Evolutionary conservation across 1,140 invertebrate species (phyloP).

Genomic region (Gyrodactylus salaris): DNA sequence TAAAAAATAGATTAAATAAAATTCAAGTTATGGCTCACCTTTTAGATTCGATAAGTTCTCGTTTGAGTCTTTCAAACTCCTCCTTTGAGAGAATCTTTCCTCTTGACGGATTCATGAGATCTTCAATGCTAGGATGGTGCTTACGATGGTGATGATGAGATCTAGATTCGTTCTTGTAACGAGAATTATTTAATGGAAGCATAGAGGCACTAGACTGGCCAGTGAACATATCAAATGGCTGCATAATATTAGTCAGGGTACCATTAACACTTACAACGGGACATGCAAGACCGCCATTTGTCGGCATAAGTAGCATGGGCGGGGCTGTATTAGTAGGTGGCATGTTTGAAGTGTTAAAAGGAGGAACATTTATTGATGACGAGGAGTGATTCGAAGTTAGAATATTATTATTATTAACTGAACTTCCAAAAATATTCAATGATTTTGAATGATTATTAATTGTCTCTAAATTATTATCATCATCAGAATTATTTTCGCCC

Average conservation of each 20-base stretch:
- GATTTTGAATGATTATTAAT: no score
- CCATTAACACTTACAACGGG: not conserved
- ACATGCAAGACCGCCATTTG: not conserved
- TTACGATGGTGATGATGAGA: no score
- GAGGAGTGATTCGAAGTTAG: no score
- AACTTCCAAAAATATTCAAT: not conserved
- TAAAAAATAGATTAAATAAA: no score
- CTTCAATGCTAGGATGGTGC: no score
- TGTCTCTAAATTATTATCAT: not conserved
- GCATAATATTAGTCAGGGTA: not conserved
- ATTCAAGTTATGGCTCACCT: not conserved
- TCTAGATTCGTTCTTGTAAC: no score
- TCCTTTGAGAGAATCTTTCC: not conserved
- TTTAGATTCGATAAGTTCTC: not conserved
- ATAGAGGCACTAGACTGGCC: no score
- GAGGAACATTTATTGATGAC: not conserved
- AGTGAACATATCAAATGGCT: no score
- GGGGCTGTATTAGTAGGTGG: not conserved
- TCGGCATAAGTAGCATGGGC: not conserved
- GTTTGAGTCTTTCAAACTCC: not conserved
- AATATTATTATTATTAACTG: not conserved
- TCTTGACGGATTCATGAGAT: not conserved
- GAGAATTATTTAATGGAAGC: no score
- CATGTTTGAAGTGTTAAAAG: no score
- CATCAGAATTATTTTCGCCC: not conserved